phyloP scores from a whole-genome alignment of 30 jellyfish, hydroid and myxozoan species.

The Turritopsis rubra region DNA sequence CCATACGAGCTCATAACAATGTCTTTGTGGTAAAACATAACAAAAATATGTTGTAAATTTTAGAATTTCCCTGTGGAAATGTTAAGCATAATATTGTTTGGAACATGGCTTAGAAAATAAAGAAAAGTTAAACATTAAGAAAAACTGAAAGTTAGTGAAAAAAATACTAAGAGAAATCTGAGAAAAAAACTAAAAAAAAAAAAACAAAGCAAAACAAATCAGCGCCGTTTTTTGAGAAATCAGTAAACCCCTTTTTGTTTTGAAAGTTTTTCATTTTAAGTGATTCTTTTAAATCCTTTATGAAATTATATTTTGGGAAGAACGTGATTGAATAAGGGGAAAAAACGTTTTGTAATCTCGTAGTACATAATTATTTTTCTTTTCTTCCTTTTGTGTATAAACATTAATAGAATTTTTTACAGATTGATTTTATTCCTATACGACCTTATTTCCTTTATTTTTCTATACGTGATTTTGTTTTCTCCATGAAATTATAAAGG shows the following conservation, averaged over 20 bases:
- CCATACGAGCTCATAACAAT: background rate
- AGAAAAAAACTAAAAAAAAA: background rate
- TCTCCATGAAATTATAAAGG: background rate
- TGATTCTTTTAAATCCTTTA: background rate
- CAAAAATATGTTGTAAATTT: background rate
- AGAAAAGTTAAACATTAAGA: background rate
- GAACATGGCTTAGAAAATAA: background rate
- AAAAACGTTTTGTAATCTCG: background rate
- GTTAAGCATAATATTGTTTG: background rate
- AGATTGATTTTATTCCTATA: background rate
- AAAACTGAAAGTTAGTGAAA: background rate
- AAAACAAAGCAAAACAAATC: background rate
- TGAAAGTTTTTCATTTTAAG: background rate
- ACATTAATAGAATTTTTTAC: background rate
- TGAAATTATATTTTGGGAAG: background rate
- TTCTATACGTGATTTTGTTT: background rate
- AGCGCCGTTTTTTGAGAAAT: background rate
- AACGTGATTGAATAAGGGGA: background rate
- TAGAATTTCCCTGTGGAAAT: background rate
- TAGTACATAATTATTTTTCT: too few species aligned
- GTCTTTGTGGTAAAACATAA: background rate
- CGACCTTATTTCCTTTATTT: background rate
- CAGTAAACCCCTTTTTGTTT: background rate
- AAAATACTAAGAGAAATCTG: background rate
- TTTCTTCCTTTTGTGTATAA: background rate